Base-by-base conservation (phyloP, 2,113 vertebrate species). In the Xiphias gladius region DNA sequence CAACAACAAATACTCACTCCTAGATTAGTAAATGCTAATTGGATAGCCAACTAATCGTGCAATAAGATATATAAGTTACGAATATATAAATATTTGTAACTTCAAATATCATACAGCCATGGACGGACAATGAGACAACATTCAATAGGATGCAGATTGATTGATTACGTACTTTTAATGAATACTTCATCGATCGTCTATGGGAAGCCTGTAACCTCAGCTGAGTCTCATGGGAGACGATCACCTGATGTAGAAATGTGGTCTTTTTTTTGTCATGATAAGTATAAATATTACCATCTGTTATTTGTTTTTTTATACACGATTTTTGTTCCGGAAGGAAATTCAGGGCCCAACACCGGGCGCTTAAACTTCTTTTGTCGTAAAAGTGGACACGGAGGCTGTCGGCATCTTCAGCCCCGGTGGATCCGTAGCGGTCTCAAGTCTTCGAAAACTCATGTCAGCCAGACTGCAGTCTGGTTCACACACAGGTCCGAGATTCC, bases 401-500 rank as follows among this genome's bases (percentile, higher is more conserved):
- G 61, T 66, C 12, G 20, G 69, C 62, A 19, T 70, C 59, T 79
- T 69, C 66, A 62, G 19, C 58, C 61, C 79, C 17, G 7, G 20
- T 30, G 59, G 78, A 71, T 83, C 87, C 48, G 64, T 24, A 32
- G 75, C 13, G 5, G 61, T 28, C 76, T 72, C 24, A 6, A 24
- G 84, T 59, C 69, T 81, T 75, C 66, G 73, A 77, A 71, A 86
- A 58, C 68, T 65, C 68, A 69, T 70, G 70, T 80, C 39, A 79
- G 48, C 46, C 69, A n/a, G 68, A 77, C 39, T 1, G 14, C 22
- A 57, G 78, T 67, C 76, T 85, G 85, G 90, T 90, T 93, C 92
- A 90, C 82, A 87, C 87, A 82, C 86, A 86, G 92, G 85, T 86
- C 82, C 90, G 89, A 86, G 85, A 95, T 94, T 94, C 94, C 94